These are phyloP conservation scores for Nanger granti DNA, from an alignment of 2,113 vertebrate genomes.

Conservation along the genomic window DNA sequence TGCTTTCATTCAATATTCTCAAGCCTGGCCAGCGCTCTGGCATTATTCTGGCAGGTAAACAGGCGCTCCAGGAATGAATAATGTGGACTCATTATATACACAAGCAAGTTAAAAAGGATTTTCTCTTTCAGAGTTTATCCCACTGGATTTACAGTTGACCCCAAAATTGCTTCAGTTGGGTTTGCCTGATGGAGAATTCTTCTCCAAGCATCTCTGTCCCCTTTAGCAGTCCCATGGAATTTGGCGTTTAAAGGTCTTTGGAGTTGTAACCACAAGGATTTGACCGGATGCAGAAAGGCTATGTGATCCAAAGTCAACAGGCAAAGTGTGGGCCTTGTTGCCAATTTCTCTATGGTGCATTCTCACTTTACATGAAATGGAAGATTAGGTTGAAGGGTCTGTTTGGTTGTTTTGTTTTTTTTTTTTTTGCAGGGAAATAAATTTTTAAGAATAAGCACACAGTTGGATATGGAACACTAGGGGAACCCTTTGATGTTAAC, in stretches of 20 bases:
- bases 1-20: background rate
- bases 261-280: background rate
- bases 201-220: background rate
- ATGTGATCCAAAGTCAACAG: background rate
- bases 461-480: rapidly evolving
- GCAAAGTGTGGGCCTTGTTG: rapidly evolving
- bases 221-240: background rate
- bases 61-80: background rate
- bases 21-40: background rate
- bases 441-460: background rate
- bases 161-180: background rate
- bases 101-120: background rate
- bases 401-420: background rate
- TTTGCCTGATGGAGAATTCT: background rate
- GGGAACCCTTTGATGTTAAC: rapidly evolving
- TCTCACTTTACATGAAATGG: too few relatives aligned
- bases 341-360: rapidly evolving
- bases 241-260: background rate
- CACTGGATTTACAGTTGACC: background rate
- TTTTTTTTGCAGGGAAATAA: background rate
- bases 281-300: rapidly evolving
- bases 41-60: background rate
- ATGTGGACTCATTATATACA: background rate
- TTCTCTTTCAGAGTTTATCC: background rate
- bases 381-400: background rate